Evolutionary conservation across 2,113 vertebrate genomes (phyloP).

Genomic region (Plecotus auritus): DNA sequence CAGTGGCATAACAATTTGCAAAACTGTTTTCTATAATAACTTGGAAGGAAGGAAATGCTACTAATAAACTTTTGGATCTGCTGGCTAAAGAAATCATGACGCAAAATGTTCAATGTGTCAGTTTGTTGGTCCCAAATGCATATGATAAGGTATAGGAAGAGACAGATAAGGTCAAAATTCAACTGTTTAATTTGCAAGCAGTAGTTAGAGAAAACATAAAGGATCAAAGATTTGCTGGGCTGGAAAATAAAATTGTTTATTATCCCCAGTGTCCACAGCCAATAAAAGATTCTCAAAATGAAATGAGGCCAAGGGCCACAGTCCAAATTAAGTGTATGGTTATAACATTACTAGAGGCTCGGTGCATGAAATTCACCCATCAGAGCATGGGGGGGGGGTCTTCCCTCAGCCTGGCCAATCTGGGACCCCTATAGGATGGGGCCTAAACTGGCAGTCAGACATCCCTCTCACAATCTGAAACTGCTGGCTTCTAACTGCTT

Average conservation of each 20-base stretch:
- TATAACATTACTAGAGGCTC: neutral
- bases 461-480: too few species aligned
- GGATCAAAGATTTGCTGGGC: neutral
- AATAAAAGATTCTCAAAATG: neutral
- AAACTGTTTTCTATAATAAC: neutral
- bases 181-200: neutral
- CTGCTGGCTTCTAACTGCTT: too few species aligned
- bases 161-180: neutral
- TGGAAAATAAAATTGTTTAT: constrained; percentile 25
- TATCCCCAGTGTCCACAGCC: neutral
- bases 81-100: neutral
- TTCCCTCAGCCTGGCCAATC: too few species aligned
- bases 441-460: too few species aligned
- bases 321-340: neutral
- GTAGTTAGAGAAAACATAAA: neutral
- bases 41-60: neutral
- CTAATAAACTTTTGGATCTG: neutral
- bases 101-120: neutral
- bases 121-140: neutral
- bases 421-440: too few species aligned
- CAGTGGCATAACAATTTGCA: neutral
- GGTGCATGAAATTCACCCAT: too few species aligned
- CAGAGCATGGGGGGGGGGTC: too few species aligned
- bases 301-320: neutral
- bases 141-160: neutral